Evolutionary conservation across 2,797 vertebrate genomes (phyloP).

Genomic region (Dryobates pubescens): DNA sequence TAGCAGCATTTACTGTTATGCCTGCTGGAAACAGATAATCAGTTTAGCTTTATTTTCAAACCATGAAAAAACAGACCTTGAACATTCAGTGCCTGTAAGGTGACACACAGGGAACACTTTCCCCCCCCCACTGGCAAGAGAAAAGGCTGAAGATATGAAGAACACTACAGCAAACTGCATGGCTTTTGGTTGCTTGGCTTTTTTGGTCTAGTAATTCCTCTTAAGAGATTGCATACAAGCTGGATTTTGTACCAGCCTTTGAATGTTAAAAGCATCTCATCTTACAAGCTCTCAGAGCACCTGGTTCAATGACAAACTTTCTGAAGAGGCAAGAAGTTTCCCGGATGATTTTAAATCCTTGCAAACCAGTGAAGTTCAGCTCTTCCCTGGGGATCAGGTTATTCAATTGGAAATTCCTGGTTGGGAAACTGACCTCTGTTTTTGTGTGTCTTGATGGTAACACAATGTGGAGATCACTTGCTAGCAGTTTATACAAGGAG

Average conservation of each 20-base stretch:
- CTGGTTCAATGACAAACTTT: not conserved
- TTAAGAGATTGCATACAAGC: not conserved
- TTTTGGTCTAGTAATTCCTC: not conserved
- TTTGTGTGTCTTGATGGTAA: not conserved
- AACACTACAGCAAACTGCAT: not conserved
- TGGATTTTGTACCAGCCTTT: not conserved
- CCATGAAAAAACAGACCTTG: not conserved
- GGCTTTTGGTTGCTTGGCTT: not conserved
- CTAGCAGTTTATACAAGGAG: not conserved
- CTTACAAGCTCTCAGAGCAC: not conserved
- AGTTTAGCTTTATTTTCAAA: slow-evolving; percentile 43
- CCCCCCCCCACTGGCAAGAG: not conserved
- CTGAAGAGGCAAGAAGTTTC: not conserved
- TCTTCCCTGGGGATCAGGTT: not conserved
- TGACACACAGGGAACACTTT: not conserved
- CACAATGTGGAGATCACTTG: not conserved
- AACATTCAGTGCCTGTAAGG: not conserved
- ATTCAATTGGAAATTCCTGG: not conserved
- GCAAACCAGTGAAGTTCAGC: not conserved
- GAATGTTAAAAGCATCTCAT: not conserved
- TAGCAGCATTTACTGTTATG: not conserved
- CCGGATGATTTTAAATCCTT: not conserved
- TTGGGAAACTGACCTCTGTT: not conserved
- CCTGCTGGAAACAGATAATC: slow-evolving; percentile 46
- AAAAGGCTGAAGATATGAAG: not conserved